Evolutionary conservation across 1,140 invertebrate species (phyloP).

Genomic region (Stratiolaelaps scimitus): DNA sequence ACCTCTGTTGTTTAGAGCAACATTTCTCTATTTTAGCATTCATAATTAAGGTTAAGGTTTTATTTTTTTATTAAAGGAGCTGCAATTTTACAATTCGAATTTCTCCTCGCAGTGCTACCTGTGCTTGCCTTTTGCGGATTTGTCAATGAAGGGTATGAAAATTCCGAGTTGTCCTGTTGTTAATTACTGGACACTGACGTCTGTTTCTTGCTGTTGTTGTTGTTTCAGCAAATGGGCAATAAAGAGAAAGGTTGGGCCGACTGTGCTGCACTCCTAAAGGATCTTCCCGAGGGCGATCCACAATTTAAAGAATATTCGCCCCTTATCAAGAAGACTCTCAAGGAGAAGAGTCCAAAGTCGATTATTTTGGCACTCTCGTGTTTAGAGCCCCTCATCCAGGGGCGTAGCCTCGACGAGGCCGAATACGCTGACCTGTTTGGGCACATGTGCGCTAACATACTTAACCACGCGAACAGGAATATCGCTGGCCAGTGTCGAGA

Average conservation of each 20-base stretch:
- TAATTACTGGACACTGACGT: background rate
- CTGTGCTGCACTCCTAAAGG: background rate
- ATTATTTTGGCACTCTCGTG: conserved; percentile 23
- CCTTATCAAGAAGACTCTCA: conserved; percentile 24
- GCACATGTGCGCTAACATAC: conserved; percentile 13
- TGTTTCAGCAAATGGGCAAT: conserved; percentile 24
- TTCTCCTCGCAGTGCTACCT: too few species aligned
- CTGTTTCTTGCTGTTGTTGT: background rate
- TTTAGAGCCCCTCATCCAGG: background rate
- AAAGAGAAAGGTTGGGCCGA: conserved; percentile 21
- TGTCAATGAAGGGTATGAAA: too few species aligned
- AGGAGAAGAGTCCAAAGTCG: conserved; percentile 14
- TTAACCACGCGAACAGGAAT: conserved; percentile 13
- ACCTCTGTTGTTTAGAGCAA: too few species aligned
- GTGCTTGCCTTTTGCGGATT: too few species aligned
- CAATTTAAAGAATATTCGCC: conserved; percentile 18
- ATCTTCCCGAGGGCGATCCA: conserved; percentile 13
- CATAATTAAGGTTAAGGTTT: too few species aligned
- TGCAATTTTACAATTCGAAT: too few species aligned
- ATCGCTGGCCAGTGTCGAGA: conserved; percentile 17
- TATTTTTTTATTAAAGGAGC: too few species aligned
- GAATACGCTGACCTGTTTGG: conserved; percentile 24
- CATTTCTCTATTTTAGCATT: too few species aligned
- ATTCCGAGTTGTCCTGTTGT: background rate
- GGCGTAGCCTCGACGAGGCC: background rate